phyloP scores from a whole-genome alignment of 2,888 invertebrate species.

The Criorhina ranunculi region DNA sequence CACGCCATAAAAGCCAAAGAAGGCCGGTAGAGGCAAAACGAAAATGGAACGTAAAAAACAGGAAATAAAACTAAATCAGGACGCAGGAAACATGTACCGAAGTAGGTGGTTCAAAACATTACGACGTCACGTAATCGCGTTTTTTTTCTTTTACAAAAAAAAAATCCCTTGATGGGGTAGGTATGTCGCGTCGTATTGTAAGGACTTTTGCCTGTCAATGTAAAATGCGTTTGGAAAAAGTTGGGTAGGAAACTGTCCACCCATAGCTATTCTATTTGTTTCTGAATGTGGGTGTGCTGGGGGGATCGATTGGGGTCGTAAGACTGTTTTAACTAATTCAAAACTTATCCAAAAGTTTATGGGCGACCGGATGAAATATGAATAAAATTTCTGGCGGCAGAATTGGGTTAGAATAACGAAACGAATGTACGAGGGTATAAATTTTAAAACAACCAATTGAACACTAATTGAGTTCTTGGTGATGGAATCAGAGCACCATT shows the following conservation, averaged over 20 bases:
- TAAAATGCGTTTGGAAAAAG: neutral
- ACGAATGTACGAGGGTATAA: constrained; percentile 7
- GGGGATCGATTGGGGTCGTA: neutral
- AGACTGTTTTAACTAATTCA: constrained; percentile 19
- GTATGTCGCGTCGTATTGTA: neutral
- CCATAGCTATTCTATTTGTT: no score
- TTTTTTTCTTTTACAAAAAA: constrained; percentile 22
- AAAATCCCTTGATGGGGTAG: constrained; percentile 32
- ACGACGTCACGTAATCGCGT: constrained; percentile 43
- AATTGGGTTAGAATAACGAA: constrained; percentile 2
- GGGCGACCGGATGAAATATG: constrained; percentile 10
- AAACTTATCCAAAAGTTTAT: constrained; percentile 24
- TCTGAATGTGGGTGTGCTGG: no score
- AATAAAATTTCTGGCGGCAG: constrained; percentile 21
- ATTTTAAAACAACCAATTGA: constrained; percentile 36
- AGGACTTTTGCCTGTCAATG: neutral
- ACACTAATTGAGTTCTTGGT: constrained; percentile 21
- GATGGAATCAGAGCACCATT: neutral
- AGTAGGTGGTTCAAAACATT: constrained; percentile 7
- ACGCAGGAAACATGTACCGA: neutral
- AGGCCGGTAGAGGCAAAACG: neutral
- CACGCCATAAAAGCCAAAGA: constrained; percentile 1
- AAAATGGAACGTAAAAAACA: constrained; percentile 9
- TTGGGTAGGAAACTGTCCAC: neutral
- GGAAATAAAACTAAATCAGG: constrained; percentile 41